A percentile compares a stretch with the other conserved stretches of the same genome.
These are phyloP conservation scores for Pheosia tremula DNA, from an alignment of 2,888 invertebrate genomes.

Conservation along the genomic window DNA sequence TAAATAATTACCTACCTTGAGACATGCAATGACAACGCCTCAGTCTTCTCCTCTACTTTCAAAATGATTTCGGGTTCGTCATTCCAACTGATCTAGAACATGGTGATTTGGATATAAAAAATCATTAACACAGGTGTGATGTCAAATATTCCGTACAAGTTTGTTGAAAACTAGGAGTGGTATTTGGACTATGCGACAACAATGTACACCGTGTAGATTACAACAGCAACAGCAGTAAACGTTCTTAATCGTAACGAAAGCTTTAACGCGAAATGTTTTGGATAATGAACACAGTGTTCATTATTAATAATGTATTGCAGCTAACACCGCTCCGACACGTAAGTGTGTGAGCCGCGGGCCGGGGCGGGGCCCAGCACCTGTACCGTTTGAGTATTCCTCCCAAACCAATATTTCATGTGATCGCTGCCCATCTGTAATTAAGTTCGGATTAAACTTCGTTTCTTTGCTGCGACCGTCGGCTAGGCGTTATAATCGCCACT, in stretches of 20 bases:
- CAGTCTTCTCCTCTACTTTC: too few species aligned
- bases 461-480: slow-evolving; percentile 65
- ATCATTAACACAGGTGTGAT: too few species aligned
- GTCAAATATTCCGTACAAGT: too few species aligned
- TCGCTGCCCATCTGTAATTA: slow-evolving; percentile 74
- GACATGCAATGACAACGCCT: too few species aligned
- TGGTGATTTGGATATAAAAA: too few species aligned
- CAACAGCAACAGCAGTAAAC: too few species aligned
- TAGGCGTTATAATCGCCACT: slow-evolving; percentile 70
- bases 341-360: slow-evolving; percentile 68
- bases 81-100: too few species aligned
- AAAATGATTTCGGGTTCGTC: too few species aligned
- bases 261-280: slow-evolving; percentile 39
- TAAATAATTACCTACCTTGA: too few species aligned
- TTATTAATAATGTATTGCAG: slow-evolving; percentile 61
- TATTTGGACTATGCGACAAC: too few species aligned
- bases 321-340: slow-evolving; percentile 41
- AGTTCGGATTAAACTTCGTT: slow-evolving; percentile 65
- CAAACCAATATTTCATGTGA: slow-evolving; percentile 80
- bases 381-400: slow-evolving; percentile 72
- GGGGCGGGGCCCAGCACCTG: slow-evolving; percentile 76
- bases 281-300: slow-evolving; percentile 49
- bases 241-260: not conserved
- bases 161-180: too few species aligned
- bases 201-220: too few species aligned